Evolutionary conservation across 2,888 invertebrate genomes (phyloP).

Genomic region (Euspilapteryx auroguttella): DNA sequence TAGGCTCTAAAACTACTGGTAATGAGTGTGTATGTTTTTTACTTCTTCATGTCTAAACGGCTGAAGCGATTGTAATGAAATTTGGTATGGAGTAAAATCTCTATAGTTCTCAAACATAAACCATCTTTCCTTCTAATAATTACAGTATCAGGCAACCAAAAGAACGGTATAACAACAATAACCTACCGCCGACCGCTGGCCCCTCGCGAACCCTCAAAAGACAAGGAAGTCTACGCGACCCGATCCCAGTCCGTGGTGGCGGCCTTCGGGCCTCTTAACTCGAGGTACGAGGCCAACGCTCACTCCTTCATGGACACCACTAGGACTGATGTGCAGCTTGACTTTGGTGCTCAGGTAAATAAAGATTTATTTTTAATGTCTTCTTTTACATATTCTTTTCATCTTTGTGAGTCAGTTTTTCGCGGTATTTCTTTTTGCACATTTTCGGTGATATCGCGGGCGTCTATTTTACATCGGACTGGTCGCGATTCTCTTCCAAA

Average conservation of each 20-base stretch:
- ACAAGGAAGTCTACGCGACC: constrained; percentile 68
- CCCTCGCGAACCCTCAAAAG: constrained; percentile 73
- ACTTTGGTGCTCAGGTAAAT: constrained; percentile 68
- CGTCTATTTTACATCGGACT: too few species aligned
- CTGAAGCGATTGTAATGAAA: too few species aligned
- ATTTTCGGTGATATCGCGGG: too few species aligned
- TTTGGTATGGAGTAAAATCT: too few species aligned
- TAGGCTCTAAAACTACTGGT: too few species aligned
- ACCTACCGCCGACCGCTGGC: constrained; percentile 77
- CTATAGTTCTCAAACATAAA: too few species aligned
- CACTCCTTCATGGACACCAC: constrained; percentile 76
- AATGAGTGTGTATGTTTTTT: too few species aligned
- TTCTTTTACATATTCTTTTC: neutral
- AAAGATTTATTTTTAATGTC: too few species aligned
- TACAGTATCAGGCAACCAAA: constrained; percentile 71
- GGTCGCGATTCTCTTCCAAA: too few species aligned
- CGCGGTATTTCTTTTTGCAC: too few species aligned
- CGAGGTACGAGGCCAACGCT: constrained; percentile 79
- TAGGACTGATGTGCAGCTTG: constrained; percentile 72
- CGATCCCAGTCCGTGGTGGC: constrained; percentile 80
- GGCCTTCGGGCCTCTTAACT: constrained; percentile 84
- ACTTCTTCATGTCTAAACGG: too few species aligned
- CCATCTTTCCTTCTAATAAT: too few species aligned
- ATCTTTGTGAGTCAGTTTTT: neutral
- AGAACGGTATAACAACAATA: constrained; percentile 79